Evolutionary conservation across 2,797 vertebrate genomes (phyloP).

Genomic region (Sebastiscus tertius): DNA sequence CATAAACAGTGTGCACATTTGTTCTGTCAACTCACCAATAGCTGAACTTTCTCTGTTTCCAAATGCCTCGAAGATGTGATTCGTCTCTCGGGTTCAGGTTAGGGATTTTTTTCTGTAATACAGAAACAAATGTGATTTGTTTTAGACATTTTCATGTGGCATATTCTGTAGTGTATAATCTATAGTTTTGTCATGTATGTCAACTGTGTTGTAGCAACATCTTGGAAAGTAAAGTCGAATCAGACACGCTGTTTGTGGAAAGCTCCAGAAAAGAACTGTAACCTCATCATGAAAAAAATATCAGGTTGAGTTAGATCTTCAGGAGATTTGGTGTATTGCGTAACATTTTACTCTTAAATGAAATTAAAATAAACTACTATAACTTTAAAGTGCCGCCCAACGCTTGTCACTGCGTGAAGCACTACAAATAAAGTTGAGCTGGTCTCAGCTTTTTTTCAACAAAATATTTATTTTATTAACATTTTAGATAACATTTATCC

Average conservation of each 20-base stretch:
- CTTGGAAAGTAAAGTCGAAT: neutral
- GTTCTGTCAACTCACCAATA: neutral
- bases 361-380: too few species aligned
- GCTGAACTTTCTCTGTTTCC: neutral
- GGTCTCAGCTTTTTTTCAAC: too few species aligned
- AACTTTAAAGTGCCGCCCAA: too few species aligned
- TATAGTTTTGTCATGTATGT: neutral
- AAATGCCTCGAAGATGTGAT: neutral
- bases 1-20: neutral
- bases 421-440: too few species aligned
- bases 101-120: neutral
- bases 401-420: too few species aligned
- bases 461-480: too few species aligned
- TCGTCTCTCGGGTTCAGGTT: neutral
- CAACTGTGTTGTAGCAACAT: neutral
- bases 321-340: too few species aligned
- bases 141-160: neutral
- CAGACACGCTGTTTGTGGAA: neutral
- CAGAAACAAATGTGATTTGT: neutral
- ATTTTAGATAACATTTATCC: too few species aligned
- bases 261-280: neutral
- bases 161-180: neutral
- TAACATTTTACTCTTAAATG: too few species aligned
- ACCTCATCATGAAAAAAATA: neutral
- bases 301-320: neutral